phyloP scores from a whole-genome alignment of 1,140 invertebrate species.

The Lamellibrachia luymesi region DNA sequence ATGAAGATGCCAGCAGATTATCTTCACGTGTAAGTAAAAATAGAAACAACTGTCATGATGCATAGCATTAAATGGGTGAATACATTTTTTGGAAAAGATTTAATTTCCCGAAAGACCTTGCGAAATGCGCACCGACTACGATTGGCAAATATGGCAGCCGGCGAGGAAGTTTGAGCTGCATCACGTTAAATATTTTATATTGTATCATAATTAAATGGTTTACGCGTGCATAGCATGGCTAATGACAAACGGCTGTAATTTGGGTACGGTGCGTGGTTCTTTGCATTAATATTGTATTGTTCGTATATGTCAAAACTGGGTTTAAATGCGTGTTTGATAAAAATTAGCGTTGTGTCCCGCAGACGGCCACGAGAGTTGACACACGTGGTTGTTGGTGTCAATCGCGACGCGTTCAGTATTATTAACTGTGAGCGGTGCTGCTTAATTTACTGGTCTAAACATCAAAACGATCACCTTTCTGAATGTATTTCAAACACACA shows the following conservation, averaged over 20 bases:
- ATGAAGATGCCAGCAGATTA: background rate
- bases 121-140: slow-evolving; percentile 2
- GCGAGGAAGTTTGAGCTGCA: background rate
- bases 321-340: background rate
- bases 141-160: background rate
- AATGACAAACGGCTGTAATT: background rate
- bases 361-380: background rate
- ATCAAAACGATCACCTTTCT: background rate
- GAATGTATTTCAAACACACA: no score
- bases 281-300: background rate
- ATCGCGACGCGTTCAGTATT: background rate
- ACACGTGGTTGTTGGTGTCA: background rate
- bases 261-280: background rate
- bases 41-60: background rate
- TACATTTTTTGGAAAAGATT: background rate
- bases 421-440: background rate
- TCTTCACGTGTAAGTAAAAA: background rate
- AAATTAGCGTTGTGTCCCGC: background rate
- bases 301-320: background rate
- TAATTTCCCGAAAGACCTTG: background rate
- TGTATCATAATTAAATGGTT: background rate
- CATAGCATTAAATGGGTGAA: background rate
- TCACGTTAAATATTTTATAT: background rate
- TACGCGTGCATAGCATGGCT: background rate
- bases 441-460: background rate